These are phyloP conservation scores for Leptocoma aspasia DNA, from an alignment of 2,113 vertebrate species.

Conservation along the genomic window DNA sequence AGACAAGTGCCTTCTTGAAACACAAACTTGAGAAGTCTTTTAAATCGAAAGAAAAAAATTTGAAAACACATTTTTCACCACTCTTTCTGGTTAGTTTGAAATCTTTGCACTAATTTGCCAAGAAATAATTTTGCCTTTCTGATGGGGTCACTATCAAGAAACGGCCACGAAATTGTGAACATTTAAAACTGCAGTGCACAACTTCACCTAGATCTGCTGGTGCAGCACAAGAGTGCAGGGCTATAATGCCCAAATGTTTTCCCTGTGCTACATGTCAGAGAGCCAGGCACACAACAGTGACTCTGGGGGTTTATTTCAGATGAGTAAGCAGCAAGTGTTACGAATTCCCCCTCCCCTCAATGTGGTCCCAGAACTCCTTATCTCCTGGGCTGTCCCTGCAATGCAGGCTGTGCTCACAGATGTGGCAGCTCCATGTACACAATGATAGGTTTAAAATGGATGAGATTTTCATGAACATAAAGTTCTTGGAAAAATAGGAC, in stretches of 20 bases:
- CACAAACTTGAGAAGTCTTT: not conserved
- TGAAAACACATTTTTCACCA: not conserved
- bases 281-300: not conserved
- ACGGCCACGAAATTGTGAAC: not conserved
- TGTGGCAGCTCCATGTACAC: not conserved
- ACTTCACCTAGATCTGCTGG: not conserved
- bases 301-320: not conserved
- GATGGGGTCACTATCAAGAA: not conserved
- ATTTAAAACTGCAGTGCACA: not conserved
- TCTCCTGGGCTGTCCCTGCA: not conserved
- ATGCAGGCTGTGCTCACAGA: not conserved
- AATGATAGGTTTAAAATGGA: not conserved
- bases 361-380: not conserved
- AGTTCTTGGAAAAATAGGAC: conserved; percentile 64
- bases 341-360: not conserved
- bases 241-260: not conserved
- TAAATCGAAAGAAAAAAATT: not conserved
- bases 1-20: not conserved
- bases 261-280: not conserved
- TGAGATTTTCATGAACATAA: conserved; percentile 33
- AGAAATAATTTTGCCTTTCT: not conserved
- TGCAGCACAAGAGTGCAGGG: not conserved
- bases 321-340: not conserved
- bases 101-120: not conserved
- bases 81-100: not conserved